These are phyloP conservation scores for Philonicus albiceps DNA, from an alignment of 2,888 invertebrate species.

Conservation along the genomic window DNA sequence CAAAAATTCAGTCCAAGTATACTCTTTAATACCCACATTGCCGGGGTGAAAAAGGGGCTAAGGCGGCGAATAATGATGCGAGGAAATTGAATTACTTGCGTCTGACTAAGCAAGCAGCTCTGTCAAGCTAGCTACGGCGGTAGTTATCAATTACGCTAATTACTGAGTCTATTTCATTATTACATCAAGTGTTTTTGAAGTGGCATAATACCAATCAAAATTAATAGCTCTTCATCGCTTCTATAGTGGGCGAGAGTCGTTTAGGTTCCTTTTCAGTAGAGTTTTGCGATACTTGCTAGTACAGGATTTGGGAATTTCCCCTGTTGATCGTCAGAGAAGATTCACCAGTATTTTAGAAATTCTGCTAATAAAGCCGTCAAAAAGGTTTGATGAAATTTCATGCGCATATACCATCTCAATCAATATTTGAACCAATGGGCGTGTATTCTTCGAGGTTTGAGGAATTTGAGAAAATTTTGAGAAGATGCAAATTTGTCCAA, in stretches of 20 bases:
- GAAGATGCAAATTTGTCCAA: not conserved
- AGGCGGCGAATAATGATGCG: not conserved
- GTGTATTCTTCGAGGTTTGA: not conserved
- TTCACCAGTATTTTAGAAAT: not conserved
- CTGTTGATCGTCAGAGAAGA: not conserved
- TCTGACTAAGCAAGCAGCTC: not conserved
- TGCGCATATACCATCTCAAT: not conserved
- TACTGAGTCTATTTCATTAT: not conserved
- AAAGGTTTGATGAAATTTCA: not conserved
- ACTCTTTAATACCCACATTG: not conserved
- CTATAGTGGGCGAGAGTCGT: not conserved
- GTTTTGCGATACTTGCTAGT: not conserved
- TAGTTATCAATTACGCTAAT: not conserved
- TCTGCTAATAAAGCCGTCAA: not conserved
- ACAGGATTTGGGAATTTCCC: not conserved
- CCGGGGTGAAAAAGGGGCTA: not conserved
- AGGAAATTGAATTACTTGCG: not conserved
- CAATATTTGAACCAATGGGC: not conserved
- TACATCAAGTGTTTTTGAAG: not conserved
- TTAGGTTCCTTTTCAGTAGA: not conserved
- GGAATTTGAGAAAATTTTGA: not conserved
- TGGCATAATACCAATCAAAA: not conserved
- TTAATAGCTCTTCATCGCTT: not conserved
- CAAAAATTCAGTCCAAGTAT: not conserved
- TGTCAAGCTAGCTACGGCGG: not conserved